phyloP scores from a whole-genome alignment of 1,140 invertebrate genomes.

The Campoletis sonorensis region DNA sequence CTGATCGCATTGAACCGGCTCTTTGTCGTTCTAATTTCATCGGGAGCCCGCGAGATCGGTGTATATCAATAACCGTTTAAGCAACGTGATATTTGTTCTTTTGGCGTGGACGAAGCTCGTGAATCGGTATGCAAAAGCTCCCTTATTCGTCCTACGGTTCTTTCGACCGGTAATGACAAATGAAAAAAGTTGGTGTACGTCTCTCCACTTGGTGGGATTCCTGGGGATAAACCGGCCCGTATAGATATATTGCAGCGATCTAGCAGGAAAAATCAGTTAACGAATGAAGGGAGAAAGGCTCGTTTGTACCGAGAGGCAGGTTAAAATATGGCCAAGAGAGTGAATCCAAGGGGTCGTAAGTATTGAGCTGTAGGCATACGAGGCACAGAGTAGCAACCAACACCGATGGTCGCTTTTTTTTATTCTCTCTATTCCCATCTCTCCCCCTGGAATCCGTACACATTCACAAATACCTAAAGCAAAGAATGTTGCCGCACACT shows the following conservation, averaged over 20 bases:
- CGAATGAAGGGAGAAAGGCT: conserved; percentile 31
- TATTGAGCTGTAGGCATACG: conserved; percentile 5
- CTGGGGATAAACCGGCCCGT: background rate
- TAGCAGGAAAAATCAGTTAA: conserved; percentile 38
- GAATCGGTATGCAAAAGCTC: background rate
- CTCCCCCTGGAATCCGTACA: background rate
- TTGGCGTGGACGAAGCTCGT: background rate
- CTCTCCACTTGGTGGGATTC: background rate
- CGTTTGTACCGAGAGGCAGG: background rate
- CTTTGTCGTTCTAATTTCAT: conserved; percentile 19
- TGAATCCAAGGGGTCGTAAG: conserved; percentile 38
- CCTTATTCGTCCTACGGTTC: background rate
- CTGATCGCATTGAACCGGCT: background rate
- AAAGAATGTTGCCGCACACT: background rate
- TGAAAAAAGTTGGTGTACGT: background rate
- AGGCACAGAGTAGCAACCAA: conserved; percentile 4
- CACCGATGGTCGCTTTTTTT: background rate
- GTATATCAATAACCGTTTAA: background rate
- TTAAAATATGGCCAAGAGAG: conserved; percentile 26
- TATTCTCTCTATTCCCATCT: background rate
- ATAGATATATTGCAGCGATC: conserved; percentile 31
- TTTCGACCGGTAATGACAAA: conserved; percentile 1
- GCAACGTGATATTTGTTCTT: background rate
- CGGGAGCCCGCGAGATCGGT: background rate
- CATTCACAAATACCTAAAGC: background rate